These are phyloP conservation scores for Mirounga angustirostris DNA, from an alignment of 2,113 vertebrate genomes.

Conservation along the genomic window DNA sequence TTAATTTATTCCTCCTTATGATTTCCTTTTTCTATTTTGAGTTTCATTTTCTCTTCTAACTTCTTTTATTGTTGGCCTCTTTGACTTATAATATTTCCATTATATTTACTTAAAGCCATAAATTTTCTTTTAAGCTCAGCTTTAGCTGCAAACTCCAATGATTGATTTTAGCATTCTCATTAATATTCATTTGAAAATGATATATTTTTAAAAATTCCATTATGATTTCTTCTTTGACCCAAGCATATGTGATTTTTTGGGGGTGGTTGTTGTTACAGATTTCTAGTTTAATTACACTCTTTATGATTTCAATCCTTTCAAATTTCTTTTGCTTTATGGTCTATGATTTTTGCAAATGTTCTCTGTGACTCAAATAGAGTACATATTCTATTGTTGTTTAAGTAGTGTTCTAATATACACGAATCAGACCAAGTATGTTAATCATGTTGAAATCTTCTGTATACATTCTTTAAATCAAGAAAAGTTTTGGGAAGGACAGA, in stretches of 20 bases:
- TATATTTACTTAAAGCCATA: background rate
- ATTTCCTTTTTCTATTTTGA: background rate
- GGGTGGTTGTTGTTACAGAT: background rate
- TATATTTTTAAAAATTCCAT: background rate
- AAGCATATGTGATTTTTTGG: background rate
- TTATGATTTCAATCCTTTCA: background rate
- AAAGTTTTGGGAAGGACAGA: background rate
- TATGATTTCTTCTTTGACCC: background rate
- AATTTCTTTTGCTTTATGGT: background rate
- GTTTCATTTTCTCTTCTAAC: background rate
- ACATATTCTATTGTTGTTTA: background rate
- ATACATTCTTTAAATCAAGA: background rate
- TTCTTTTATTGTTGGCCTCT: background rate
- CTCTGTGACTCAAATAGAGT: background rate
- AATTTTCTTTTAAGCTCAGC: background rate
- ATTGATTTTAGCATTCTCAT: background rate
- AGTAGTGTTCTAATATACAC: background rate
- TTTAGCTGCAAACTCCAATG: background rate
- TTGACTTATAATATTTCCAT: background rate
- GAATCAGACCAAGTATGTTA: background rate
- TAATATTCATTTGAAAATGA: background rate
- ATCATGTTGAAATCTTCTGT: background rate
- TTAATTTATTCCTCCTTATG: background rate
- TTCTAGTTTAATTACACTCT: background rate
- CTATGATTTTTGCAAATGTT: background rate